Base-by-base conservation (phyloP, 37 sponge, comb jelly and placozoan genomes). In the Spongilla lacustris region DNA sequence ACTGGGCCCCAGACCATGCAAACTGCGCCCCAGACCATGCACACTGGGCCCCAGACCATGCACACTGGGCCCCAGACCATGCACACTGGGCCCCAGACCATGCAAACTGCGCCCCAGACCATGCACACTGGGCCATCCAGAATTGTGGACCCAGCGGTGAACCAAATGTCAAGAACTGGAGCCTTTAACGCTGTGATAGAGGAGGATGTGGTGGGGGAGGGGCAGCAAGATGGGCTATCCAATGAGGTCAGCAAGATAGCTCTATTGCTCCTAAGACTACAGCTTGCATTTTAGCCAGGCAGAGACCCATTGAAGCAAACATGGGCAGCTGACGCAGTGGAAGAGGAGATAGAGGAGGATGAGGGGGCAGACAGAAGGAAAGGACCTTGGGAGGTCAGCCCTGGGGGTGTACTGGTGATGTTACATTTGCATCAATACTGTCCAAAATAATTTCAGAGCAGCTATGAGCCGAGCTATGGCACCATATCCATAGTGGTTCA, bases 321-420 rank as follows among this genome's bases (percentile, higher is more conserved):
- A 17, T 58, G 58, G 58, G 19, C 58, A 58, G 58, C 11, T 58
- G 58, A 58, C 58, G 11, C 58, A 10, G 74, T 36, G 0, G 74
- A 89, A 34, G 79, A 68, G 21, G 84, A 90, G 67, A 19, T 70
- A 68, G 69, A 81, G 22, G 17, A 22, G 69, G 71, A 69, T 13
- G 24, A 30, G 14, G 80, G 21, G 80, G 80, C 8, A 17, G 35
- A 31, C 33, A 13, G 76, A 9, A 13, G 30, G 33, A 5, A 37
- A 11, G 67, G 33, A 12, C 36, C 26, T 24, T 35, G 41, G 22
- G 13, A 77, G 22, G 74, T 34, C 30, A 34, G 74, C 0, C 4
- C 3, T 27, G n/a, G n/a, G n/a, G 29, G 29, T 30, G 71, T 70
- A 8, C 29, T 73, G 74, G 11, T 58, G 19, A 0, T 21, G 1